Percentiles rank a stretch among this genome's conserved stretches.
Conservation (phyloP, 2,113 vertebrate genomes). For the Apodemus speciosus region DNA sequence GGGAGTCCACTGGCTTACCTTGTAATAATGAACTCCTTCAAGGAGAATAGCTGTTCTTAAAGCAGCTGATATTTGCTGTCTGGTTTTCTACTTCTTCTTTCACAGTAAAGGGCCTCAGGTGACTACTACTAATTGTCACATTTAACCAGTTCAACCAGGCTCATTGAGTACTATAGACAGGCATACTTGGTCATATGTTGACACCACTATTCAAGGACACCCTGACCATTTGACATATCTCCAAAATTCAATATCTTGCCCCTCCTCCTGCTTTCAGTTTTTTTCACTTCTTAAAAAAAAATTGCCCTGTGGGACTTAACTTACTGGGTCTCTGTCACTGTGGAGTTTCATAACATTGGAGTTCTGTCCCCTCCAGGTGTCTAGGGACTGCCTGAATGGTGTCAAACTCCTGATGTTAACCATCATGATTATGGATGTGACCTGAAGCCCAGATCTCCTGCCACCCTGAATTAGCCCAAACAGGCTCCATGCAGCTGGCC, state of each 20-base stretch:
- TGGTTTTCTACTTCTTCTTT: not conserved
- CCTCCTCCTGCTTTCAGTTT: not conserved
- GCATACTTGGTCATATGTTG: not conserved
- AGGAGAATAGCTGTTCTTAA: not conserved
- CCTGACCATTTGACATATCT: not conserved
- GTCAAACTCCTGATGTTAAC: conserved; percentile 44
- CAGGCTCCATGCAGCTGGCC: conserved; percentile 22
- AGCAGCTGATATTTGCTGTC: not conserved
- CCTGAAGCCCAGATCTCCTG: conserved; percentile 51
- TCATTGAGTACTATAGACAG: not conserved
- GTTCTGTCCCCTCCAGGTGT: conserved; percentile 33
- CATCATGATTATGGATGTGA: not conserved
- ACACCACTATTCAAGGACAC: conserved; percentile 4
- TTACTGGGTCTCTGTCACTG: conserved; percentile 49
- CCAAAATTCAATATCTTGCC: not conserved
- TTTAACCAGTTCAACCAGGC: not conserved
- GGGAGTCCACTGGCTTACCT: not conserved
- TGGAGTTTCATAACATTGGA: conserved; percentile 54
- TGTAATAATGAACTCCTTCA: not conserved
- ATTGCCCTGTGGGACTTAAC: not conserved
- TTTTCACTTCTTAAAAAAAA: not conserved
- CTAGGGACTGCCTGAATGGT: conserved; percentile 21
- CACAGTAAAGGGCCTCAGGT: not conserved
- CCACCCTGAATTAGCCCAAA: conserved; percentile 40
- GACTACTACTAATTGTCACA: not conserved